A percentile compares a stretch with the other conserved stretches of the same genome.
These are phyloP conservation scores for Thecophora atra DNA, from an alignment of 2,888 invertebrate species.

Conservation along the genomic window DNA sequence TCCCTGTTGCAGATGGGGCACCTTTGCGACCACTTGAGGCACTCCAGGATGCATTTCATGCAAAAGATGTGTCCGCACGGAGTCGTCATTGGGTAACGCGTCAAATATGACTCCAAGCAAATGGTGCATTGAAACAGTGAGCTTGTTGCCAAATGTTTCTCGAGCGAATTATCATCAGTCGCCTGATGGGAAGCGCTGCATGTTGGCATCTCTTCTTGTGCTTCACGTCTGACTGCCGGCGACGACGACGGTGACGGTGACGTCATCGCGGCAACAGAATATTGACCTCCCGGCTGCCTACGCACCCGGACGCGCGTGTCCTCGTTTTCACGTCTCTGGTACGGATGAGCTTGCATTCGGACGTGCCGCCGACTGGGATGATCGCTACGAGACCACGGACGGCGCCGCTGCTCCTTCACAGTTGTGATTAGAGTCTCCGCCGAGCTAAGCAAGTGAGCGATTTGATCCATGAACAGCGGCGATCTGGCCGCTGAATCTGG, in stretches of 20 bases:
- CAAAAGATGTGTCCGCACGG: slow-evolving; percentile 42
- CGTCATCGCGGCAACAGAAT: too few species aligned
- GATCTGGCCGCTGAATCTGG: background rate
- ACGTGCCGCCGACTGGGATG: slow-evolving; percentile 13
- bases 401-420: slow-evolving; percentile 27
- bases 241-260: too few species aligned
- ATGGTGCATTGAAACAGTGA: slow-evolving; percentile 38
- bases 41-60: slow-evolving; percentile 38
- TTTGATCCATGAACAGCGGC: slow-evolving; percentile 35
- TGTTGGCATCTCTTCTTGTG: background rate
- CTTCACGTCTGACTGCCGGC: too few species aligned
- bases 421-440: slow-evolving; percentile 34
- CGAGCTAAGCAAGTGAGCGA: slow-evolving; percentile 38
- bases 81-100: slow-evolving; percentile 39
- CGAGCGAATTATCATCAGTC: background rate
- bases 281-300: background rate
- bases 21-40: slow-evolving; percentile 35
- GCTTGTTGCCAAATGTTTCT: background rate
- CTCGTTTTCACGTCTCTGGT: slow-evolving; percentile 30
- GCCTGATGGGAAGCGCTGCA: too few species aligned
- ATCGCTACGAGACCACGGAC: background rate
- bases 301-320: background rate
- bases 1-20: slow-evolving; percentile 42
- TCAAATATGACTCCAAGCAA: slow-evolving; percentile 40
- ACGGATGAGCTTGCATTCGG: slow-evolving; percentile 32